Evolutionary conservation across 1,140 invertebrate genomes (phyloP).

Genomic region (Sycophaga agraensis): DNA sequence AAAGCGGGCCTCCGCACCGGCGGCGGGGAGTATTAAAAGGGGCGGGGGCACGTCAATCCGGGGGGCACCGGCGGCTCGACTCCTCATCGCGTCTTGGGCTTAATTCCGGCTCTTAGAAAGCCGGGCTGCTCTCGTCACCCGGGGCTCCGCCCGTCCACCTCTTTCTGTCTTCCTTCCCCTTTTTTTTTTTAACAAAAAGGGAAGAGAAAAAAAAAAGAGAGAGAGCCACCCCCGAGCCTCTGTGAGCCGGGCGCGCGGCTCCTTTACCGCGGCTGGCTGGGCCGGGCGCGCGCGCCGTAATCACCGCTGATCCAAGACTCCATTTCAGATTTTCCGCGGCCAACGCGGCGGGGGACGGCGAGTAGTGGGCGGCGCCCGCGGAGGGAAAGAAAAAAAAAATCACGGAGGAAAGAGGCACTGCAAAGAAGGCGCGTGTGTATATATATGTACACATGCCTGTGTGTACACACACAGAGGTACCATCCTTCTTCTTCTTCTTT

Average conservation of each 20-base stretch:
- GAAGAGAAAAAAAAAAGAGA: not conserved
- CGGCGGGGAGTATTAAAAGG: too few species aligned
- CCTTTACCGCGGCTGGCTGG: slow-evolving; percentile 38
- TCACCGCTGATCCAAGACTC: slow-evolving; percentile 50
- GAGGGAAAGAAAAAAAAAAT: not conserved
- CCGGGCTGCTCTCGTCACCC: not conserved
- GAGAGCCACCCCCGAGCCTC: not conserved
- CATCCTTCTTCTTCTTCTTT: too few species aligned
- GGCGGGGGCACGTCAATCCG: too few species aligned
- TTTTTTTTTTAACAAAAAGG: too few species aligned
- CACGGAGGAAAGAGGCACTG: not conserved
- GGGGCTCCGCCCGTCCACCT: not conserved
- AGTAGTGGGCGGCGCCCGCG: too few species aligned
- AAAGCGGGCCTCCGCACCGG: too few species aligned
- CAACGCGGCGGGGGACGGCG: slow-evolving; percentile 19
- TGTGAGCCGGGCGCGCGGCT: slow-evolving; percentile 14
- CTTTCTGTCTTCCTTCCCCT: slow-evolving; percentile 13
- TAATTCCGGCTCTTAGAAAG: slow-evolving; percentile 37
- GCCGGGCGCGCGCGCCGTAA: slow-evolving; percentile 36
- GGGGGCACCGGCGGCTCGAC: too few species aligned
- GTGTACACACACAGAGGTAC: not conserved
- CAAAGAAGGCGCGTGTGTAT: not conserved
- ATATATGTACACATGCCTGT: not conserved
- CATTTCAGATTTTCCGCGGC: slow-evolving; percentile 46
- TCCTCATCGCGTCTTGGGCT: slow-evolving; percentile 17